Conservation (phyloP, 35 echinoderm and acorn worm genomes). For the Patiria miniata region DNA sequence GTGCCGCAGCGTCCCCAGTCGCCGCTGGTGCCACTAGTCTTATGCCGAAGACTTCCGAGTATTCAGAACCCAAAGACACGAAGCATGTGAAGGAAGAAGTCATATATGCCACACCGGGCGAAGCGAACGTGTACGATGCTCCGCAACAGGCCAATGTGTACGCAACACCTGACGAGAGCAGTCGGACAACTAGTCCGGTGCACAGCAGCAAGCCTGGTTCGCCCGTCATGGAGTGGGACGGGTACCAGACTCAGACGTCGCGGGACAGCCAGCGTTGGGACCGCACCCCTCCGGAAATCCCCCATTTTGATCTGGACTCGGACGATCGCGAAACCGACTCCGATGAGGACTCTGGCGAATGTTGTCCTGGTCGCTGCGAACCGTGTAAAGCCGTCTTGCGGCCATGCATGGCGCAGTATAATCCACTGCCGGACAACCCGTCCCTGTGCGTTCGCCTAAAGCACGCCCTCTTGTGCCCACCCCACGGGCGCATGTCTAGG, state of each 20-base stretch:
- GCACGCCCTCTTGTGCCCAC: conserved; percentile 71
- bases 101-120: conserved; percentile 8
- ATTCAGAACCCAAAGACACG: not conserved
- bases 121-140: not conserved
- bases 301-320: not conserved
- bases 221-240: conserved; percentile 16
- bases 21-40: no score
- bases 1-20: no score
- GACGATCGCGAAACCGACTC: not conserved
- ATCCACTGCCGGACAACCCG: conserved; percentile 53
- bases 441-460: conserved; percentile 54
- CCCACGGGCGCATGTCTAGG: conserved; percentile 45
- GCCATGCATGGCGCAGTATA: conserved; percentile 51
- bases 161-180: not conserved
- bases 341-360: not conserved
- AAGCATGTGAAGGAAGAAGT: conserved; percentile 9
- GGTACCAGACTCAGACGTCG: not conserved
- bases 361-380: not conserved
- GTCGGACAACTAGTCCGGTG: not conserved
- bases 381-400: not conserved
- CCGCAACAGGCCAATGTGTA: not conserved
- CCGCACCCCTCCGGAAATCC: not conserved
- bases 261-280: not conserved
- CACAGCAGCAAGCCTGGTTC: conserved; percentile 8
- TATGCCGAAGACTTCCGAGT: not conserved